Evolutionary conservation across 2,888 invertebrate species (phyloP).

Genomic region (Amphipoea oculea): DNA sequence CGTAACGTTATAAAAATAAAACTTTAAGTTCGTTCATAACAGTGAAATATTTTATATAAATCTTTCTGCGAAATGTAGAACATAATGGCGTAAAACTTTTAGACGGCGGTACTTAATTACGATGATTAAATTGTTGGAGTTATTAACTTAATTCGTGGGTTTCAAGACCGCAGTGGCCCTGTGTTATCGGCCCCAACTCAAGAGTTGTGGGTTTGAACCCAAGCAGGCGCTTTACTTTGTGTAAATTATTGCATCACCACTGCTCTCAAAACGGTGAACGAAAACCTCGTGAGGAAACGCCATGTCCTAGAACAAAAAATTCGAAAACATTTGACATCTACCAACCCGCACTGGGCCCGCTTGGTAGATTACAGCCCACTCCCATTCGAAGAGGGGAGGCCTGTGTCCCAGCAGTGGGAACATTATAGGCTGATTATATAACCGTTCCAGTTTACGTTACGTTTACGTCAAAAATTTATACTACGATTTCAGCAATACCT

Average conservation of each 20-base stretch:
- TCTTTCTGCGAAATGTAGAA: neutral
- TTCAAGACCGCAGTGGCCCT: neutral
- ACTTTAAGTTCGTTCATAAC: neutral
- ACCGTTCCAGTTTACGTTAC: neutral
- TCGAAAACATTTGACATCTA: neutral
- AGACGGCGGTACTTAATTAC: neutral
- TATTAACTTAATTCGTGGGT: conserved; percentile 5
- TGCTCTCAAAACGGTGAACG: neutral
- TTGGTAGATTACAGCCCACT: neutral
- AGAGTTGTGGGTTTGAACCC: neutral
- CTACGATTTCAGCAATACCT: neutral
- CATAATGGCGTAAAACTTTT: neutral
- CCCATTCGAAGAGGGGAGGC: neutral
- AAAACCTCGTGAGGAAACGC: neutral
- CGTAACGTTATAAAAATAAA: neutral
- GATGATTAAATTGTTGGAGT: neutral
- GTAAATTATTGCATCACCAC: neutral
- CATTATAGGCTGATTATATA: neutral
- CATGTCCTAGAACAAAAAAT: neutral
- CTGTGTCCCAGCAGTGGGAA: neutral
- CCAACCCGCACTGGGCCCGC: neutral
- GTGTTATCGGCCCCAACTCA: too few relatives aligned
- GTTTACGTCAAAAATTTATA: neutral
- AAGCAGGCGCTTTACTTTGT: neutral
- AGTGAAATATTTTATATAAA: neutral